Evolutionary conservation across 2,797 vertebrate genomes (phyloP), one percentile per base, ranked within the genome.

Genomic region (Alosa sapidissima): DNA sequence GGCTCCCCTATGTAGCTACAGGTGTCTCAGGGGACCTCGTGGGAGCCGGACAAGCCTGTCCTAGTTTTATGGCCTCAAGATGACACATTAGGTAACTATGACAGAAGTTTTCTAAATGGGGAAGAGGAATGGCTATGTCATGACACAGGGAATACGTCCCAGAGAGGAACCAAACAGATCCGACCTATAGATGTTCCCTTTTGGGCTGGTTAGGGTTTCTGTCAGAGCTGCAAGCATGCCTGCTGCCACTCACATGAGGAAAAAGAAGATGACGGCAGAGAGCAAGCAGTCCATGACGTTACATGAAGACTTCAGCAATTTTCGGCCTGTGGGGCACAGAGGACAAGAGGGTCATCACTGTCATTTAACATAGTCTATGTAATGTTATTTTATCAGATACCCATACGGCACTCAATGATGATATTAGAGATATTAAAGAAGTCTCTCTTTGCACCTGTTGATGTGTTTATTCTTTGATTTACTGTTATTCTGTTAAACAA

Each of bases 101-200:
- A 86, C 88, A 81, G 68, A 87, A 92, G 85, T 86, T 92, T 93
- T 94, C 92, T 94, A 94, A 94, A 93, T 92, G 90, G 91, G 84
- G 91, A 78, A 65, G 81, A 68, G 87, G 88, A 89, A 92, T 90
- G 89, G 81, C 85, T 85, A 87, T 90, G 91, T 91, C 88, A 92
- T 89, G 90, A 91, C 91, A 89, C 51, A 86, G 81, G 65, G 83
- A 86, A 84, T 84, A 83, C 75, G 45, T 88, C 85, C 82, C 82
- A 47, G 33, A 47, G 81, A 83, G 65, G 75, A 88, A 83, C 84
- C 88, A 88, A 89, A 88, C 84, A 86, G 84, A 75, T 87, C 88
- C 84, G 83, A 81, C 87, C 82, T 81, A 81, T 86, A 88, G 83
- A 90, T 91, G 87, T 88, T 87, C 11, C 81, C 78, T 89, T 11